Percentiles rank a stretch among this genome's conserved stretches.
Evolutionary conservation across 2,113 vertebrate species (phyloP).

Genomic region (Echinops telfairi): DNA sequence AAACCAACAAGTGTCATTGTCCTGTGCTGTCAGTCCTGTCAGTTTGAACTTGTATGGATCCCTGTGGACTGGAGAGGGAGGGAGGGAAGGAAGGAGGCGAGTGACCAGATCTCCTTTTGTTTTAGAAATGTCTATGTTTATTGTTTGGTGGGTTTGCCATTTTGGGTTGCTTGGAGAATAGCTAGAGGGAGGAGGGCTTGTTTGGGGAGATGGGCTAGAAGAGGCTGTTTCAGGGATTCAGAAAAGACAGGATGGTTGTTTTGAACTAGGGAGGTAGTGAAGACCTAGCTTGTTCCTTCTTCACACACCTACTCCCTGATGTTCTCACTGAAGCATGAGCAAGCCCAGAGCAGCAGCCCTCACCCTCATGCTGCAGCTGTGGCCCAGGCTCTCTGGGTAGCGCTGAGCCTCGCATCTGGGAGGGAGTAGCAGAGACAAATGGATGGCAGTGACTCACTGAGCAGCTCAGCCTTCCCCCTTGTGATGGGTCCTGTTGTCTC

Average conservation of each 20-base stretch:
- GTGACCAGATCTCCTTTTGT: too few relatives aligned
- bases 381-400: accelerated
- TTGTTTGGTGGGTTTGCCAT: too few relatives aligned
- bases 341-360: accelerated
- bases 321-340: accelerated
- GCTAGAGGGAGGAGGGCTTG: neutral
- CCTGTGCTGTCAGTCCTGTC: too few relatives aligned
- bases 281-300: accelerated
- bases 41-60: too few relatives aligned
- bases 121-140: too few relatives aligned
- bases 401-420: accelerated
- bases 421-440: neutral
- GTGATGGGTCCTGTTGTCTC: accelerated
- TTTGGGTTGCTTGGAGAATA: neutral
- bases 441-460: neutral
- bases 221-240: neutral
- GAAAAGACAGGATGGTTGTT: neutral
- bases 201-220: too few relatives aligned
- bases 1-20: too few relatives aligned
- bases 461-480: accelerated
- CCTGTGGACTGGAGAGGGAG: too few relatives aligned
- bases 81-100: too few relatives aligned
- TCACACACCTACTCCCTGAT: too few relatives aligned
- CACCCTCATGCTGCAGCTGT: accelerated
- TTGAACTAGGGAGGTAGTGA: accelerated